phyloP scores from a whole-genome alignment of 2,888 invertebrate species.

The Metalampra italica region DNA sequence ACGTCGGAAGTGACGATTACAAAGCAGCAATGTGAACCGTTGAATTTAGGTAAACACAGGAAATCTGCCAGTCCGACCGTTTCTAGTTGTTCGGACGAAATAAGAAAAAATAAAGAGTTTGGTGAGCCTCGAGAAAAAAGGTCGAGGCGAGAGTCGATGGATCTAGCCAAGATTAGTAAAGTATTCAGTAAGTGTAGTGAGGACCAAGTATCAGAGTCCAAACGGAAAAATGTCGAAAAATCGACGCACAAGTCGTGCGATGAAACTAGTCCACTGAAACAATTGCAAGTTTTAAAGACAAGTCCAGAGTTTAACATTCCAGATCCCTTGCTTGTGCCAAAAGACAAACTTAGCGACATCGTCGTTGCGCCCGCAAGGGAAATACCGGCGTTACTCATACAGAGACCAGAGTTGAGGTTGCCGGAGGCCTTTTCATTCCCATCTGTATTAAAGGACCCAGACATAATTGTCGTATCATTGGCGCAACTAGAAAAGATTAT shows the following conservation, averaged over 20 bases:
- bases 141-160: slow-evolving; percentile 55
- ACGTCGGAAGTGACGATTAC: slow-evolving; percentile 77
- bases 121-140: slow-evolving; percentile 69
- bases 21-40: slow-evolving; percentile 81
- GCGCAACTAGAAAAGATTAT: slow-evolving; percentile 84
- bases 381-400: slow-evolving; percentile 85
- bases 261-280: slow-evolving; percentile 82
- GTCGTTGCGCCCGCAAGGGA: slow-evolving; percentile 85
- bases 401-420: slow-evolving; percentile 84
- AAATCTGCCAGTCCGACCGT: slow-evolving; percentile 85
- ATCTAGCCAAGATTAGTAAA: slow-evolving; percentile 59
- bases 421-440: slow-evolving; percentile 87
- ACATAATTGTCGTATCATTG: slow-evolving; percentile 87
- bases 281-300: slow-evolving; percentile 82
- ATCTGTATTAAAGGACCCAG: slow-evolving; percentile 85
- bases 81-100: slow-evolving; percentile 86
- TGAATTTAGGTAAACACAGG: slow-evolving; percentile 83
- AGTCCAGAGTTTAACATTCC: slow-evolving; percentile 85
- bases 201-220: slow-evolving; percentile 33
- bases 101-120: slow-evolving; percentile 76
- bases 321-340: slow-evolving; percentile 89
- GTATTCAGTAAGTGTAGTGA: slow-evolving; percentile 53
- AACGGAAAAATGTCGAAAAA: slow-evolving; percentile 44
- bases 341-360: slow-evolving; percentile 84
- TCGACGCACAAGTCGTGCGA: slow-evolving; percentile 43